These are phyloP conservation scores for Dendroctonus ponderosae DNA, from an alignment of 1,140 invertebrate species.

Conservation along the genomic window DNA sequence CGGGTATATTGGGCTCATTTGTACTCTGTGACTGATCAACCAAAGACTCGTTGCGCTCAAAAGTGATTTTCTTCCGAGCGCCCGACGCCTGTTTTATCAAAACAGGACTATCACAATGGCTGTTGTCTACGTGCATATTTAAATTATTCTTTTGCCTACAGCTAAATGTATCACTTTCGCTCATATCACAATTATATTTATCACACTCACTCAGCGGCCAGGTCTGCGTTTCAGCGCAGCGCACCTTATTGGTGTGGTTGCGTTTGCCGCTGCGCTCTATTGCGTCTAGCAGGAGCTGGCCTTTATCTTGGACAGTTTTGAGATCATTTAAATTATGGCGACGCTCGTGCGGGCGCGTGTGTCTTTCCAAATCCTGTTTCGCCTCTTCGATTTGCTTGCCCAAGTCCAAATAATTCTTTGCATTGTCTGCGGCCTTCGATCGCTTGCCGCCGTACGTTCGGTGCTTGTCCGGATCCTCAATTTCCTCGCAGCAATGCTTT, in stretches of 20 bases:
- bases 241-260: slow-evolving; percentile 11
- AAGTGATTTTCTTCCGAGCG: slow-evolving; percentile 39
- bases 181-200: slow-evolving; percentile 47
- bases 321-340: slow-evolving; percentile 42
- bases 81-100: slow-evolving; percentile 22
- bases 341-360: slow-evolving; percentile 13
- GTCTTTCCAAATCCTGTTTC: slow-evolving; percentile 23
- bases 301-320: slow-evolving; percentile 49
- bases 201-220: slow-evolving; percentile 41
- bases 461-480: slow-evolving; percentile 35
- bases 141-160: slow-evolving; percentile 44
- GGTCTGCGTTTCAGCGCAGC: slow-evolving; percentile 3
- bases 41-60: slow-evolving; percentile 23
- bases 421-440: too few species aligned
- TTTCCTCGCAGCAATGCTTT: slow-evolving; percentile 54
- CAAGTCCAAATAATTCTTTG: too few species aligned
- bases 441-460: too few species aligned
- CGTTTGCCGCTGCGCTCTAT: slow-evolving; percentile 51
- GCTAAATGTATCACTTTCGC: slow-evolving; percentile 47
- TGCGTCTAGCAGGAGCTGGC: slow-evolving; percentile 56
- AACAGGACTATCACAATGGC: slow-evolving; percentile 46
- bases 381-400: slow-evolving; percentile 26
- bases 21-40: slow-evolving; percentile 3
- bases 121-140: slow-evolving; percentile 43
- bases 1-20: slow-evolving; percentile 55